phyloP scores from a whole-genome alignment of 2,797 vertebrate genomes.

The Hapalemur alaotrensis region DNA sequence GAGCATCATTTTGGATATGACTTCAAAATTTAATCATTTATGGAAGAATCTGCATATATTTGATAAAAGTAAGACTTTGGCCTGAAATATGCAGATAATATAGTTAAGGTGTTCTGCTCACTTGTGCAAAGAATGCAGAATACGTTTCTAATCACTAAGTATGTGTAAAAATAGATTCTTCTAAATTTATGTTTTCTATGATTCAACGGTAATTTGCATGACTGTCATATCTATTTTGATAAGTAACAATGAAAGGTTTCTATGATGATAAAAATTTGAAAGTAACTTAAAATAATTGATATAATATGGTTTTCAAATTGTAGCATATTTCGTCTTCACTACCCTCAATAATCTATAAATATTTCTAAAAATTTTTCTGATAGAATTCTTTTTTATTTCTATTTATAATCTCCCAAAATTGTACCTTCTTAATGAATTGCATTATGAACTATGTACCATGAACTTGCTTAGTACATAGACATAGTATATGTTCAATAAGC shows the following conservation, averaged over 20 bases:
- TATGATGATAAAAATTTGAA: background rate
- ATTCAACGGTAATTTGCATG: background rate
- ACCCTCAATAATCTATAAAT: background rate
- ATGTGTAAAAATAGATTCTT: background rate
- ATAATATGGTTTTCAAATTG: background rate
- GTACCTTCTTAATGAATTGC: background rate
- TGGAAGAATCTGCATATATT: background rate
- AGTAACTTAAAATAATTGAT: background rate
- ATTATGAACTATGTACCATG: background rate
- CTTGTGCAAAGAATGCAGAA: background rate
- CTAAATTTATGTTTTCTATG: background rate
- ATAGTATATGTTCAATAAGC: background rate
- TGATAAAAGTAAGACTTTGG: background rate
- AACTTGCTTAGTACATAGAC: background rate
- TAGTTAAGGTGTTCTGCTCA: background rate
- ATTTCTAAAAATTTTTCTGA: background rate
- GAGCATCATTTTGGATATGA: background rate
- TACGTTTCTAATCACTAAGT: background rate
- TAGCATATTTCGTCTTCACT: background rate
- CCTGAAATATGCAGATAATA: background rate
- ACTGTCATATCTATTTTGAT: background rate
- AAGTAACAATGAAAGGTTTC: background rate
- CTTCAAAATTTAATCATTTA: background rate
- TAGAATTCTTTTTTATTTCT: background rate
- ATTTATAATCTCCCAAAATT: background rate